Percentiles rank a stretch among this genome's conserved stretches.
These are phyloP conservation scores for Petroica traversi DNA, from an alignment of 2,113 vertebrate species.

Conservation along the genomic window DNA sequence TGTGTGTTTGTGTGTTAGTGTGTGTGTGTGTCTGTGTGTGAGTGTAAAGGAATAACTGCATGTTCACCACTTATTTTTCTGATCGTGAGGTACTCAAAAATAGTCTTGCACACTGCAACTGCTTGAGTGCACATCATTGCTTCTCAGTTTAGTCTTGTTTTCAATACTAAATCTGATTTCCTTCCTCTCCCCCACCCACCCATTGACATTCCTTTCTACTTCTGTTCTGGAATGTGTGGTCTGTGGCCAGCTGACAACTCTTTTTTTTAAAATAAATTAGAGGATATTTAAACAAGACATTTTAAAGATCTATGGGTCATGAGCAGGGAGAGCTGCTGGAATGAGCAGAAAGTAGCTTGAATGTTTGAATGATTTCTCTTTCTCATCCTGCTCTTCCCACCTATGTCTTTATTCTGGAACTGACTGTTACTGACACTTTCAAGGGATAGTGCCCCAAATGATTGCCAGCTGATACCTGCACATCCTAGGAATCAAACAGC, in stretches of 20 bases:
- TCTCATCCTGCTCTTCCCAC: neutral
- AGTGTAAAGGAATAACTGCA: neutral
- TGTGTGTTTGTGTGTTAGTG: neutral
- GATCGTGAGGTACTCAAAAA: neutral
- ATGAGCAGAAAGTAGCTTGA: neutral
- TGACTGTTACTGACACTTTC: neutral
- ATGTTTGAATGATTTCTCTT: neutral
- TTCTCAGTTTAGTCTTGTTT: conserved; percentile 60
- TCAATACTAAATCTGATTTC: conserved; percentile 63
- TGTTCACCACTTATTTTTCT: neutral
- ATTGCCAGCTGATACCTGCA: neutral
- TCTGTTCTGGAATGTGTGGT: conserved; percentile 66
- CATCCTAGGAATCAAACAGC: neutral
- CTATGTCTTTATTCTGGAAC: neutral
- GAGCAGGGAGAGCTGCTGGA: neutral
- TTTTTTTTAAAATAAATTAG: neutral
- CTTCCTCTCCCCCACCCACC: conserved; percentile 68
- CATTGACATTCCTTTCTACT: conserved; percentile 68
- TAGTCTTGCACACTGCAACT: neutral
- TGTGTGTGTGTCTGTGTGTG: neutral
- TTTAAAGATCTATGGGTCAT: conserved; percentile 13
- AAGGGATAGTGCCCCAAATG: too few relatives aligned
- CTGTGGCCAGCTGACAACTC: conserved; percentile 58
- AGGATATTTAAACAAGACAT: conserved; percentile 39
- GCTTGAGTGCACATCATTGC: conserved; percentile 16